Percentiles rank a stretch among this genome's conserved stretches.
Evolutionary conservation across 2,113 vertebrate species (phyloP).

Genomic region (Serilophus lunatus): DNA sequence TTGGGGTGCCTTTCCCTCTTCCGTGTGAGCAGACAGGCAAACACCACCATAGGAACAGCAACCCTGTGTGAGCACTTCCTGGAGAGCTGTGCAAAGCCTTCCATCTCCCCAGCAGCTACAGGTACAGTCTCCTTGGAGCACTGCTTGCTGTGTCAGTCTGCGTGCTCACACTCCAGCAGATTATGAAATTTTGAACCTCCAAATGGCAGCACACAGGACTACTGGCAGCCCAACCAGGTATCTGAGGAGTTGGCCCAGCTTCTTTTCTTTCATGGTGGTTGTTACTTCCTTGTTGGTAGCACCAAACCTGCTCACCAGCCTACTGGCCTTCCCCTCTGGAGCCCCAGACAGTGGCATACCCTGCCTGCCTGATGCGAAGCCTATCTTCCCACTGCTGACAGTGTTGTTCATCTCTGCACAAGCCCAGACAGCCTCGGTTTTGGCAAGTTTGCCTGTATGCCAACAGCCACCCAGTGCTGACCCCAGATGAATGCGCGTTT

Average conservation of each 20-base stretch:
- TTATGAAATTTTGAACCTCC: neutral
- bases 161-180: fast-evolving
- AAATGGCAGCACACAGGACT: fast-evolving
- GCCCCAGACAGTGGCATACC: neutral
- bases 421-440: neutral
- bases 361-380: neutral
- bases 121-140: fast-evolving
- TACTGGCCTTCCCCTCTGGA: fast-evolving
- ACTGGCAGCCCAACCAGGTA: neutral
- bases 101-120: neutral
- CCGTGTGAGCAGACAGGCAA: fast-evolving
- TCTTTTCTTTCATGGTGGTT: neutral
- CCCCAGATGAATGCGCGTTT: neutral
- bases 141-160: neutral
- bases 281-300: fast-evolving
- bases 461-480: neutral
- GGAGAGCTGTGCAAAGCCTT: neutral
- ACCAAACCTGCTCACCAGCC: neutral
- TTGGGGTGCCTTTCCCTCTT: neutral
- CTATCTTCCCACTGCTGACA: fast-evolving
- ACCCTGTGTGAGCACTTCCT: fast-evolving
- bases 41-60: fast-evolving
- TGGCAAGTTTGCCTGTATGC: neutral
- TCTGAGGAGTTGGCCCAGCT: neutral
- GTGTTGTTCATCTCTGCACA: fast-evolving